phyloP scores from a whole-genome alignment of 2,113 vertebrate genomes.

The Mesitornis unicolor region DNA sequence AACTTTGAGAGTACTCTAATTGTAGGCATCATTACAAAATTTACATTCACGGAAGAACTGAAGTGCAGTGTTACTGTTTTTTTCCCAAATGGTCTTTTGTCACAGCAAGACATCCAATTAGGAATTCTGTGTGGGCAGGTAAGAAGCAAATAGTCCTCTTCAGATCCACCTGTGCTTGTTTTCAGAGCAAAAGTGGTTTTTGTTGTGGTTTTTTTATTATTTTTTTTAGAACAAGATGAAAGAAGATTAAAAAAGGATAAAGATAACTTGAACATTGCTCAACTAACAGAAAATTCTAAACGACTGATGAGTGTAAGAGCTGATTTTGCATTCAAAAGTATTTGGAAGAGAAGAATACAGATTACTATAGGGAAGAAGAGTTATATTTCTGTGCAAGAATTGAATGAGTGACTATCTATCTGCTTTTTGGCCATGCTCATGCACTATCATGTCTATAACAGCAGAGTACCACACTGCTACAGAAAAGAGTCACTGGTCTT shows the following conservation, averaged over 20 bases:
- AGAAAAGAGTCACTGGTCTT: not conserved
- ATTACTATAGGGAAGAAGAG: not conserved
- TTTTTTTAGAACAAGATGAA: not conserved
- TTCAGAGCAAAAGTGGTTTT: not conserved
- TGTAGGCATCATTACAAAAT: not conserved
- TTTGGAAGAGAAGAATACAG: not conserved
- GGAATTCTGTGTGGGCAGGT: not conserved
- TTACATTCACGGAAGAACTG: not conserved
- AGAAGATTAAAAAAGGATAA: not conserved
- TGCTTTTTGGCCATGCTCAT: not conserved
- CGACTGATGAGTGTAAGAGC: not conserved
- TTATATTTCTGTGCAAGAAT: rapidly evolving
- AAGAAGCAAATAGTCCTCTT: conserved; percentile 21
- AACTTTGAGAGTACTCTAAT: not conserved
- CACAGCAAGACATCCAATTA: not conserved
- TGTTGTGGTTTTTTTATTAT: too few species aligned
- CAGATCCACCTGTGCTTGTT: not conserved
- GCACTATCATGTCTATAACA: not conserved
- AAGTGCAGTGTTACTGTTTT: not conserved
- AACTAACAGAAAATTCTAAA: not conserved
- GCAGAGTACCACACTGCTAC: not conserved
- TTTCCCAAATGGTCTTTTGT: conserved; percentile 3
- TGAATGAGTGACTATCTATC: not conserved
- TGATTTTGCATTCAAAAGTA: not conserved
- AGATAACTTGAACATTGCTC: not conserved